Conservation (phyloP, 2,113 vertebrate genomes). For the Cochlearius cochlearius region DNA sequence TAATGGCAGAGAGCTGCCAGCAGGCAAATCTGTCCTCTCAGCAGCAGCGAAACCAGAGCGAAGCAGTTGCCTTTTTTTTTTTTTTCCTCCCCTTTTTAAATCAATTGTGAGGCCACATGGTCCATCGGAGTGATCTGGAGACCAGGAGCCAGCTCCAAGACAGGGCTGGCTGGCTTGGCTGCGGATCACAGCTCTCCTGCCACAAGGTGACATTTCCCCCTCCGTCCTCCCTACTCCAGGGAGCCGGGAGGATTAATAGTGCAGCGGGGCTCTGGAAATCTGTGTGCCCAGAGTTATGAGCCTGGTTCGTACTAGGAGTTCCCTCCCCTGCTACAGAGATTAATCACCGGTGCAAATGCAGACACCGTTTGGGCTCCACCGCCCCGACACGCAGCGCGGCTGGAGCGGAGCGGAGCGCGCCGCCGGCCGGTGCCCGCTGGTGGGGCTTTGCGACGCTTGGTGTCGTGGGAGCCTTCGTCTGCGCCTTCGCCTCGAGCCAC, state of each 20-base stretch:
- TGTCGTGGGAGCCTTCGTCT: not conserved
- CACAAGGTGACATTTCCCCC: constrained; percentile 54
- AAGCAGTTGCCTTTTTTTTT: not conserved
- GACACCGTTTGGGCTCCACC: not conserved
- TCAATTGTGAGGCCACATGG: constrained; percentile 24
- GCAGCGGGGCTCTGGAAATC: not conserved
- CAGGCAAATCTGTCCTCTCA: constrained; percentile 58
- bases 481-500: accelerated
- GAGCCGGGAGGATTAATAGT: constrained; percentile 22
- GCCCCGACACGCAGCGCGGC: not conserved
- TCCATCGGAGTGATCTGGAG: constrained; percentile 8
- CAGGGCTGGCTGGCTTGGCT: not conserved
- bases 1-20: constrained; percentile 47
- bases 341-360: not conserved
- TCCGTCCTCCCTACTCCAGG: not conserved
- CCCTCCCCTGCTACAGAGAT: constrained; percentile 19
- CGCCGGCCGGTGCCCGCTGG: not conserved
- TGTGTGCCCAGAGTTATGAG: constrained; percentile 17
- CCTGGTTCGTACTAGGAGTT: not conserved
- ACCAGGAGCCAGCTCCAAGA: constrained; percentile 5
- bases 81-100: constrained; percentile 1
- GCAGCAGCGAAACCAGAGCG: constrained; percentile 45
- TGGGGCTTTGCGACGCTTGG: not conserved
- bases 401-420: not conserved
- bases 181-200: constrained; percentile 15